Evolutionary conservation across 2,797 vertebrate genomes (phyloP).

Genomic region (Coregonus sp.): DNA sequence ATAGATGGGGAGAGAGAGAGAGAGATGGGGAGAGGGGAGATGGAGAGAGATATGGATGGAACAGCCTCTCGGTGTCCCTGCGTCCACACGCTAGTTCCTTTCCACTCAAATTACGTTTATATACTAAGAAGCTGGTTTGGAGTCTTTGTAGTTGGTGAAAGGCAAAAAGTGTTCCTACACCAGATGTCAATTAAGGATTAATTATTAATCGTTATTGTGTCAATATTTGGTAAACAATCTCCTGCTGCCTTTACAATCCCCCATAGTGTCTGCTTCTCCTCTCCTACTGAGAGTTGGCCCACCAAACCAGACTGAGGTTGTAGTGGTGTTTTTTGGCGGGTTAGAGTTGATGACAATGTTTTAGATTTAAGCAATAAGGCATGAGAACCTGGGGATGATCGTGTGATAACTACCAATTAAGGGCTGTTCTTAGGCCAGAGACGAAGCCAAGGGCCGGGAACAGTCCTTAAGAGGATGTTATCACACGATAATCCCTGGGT

Average conservation of each 20-base stretch:
- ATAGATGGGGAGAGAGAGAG: constrained; percentile 10
- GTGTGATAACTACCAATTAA: too few relatives aligned
- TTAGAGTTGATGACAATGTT: too few relatives aligned
- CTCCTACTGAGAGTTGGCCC: too few relatives aligned
- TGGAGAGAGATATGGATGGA: neutral
- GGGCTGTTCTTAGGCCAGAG: too few relatives aligned
- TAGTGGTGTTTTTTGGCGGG: too few relatives aligned
- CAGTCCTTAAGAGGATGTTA: too few relatives aligned
- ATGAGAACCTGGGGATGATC: too few relatives aligned
- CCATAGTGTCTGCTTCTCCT: neutral
- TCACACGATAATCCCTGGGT: too few relatives aligned
- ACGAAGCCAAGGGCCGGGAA: too few relatives aligned
- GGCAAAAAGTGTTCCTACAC: constrained; percentile 38
- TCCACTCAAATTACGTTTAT: constrained; percentile 44
- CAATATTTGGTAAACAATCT: constrained; percentile 69
- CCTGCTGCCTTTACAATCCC: constrained; percentile 38
- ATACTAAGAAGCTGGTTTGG: constrained; percentile 25
- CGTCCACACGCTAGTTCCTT: constrained; percentile 43
- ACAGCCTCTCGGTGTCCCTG: constrained; percentile 40
- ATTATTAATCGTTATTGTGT: constrained; percentile 61
- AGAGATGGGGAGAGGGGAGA: constrained; percentile 32
- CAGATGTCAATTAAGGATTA: constrained; percentile 56
- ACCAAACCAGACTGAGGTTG: too few relatives aligned
- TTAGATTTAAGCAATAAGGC: too few relatives aligned
- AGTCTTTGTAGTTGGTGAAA: constrained; percentile 41